Base-by-base conservation (phyloP, 2,888 invertebrate species). In the Cataglyphis livida region DNA sequence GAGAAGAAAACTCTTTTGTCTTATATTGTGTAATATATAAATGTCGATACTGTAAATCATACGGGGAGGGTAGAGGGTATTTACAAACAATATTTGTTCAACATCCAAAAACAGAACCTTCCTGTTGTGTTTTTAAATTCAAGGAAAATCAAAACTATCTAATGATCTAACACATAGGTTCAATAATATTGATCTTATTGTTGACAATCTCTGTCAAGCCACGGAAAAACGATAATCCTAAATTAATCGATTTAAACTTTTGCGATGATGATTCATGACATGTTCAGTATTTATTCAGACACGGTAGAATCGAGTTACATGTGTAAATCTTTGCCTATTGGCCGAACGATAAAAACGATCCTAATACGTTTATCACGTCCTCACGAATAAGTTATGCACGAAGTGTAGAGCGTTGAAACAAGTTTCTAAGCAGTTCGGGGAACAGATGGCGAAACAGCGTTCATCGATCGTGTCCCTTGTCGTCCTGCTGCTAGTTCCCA, bases 371-470 rank as follows among this genome's bases (percentile, higher is more conserved):
- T 86, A 70, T 65, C 70, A 82, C 48, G 76, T 81, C 65, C 66
- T 48, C 54, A 62, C 57, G 25, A 81, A 64, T 86, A 88, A 88
- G 74, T 88, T 88, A 86, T 86, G 84, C 88, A 81, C 62, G 68
- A 78, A 83, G 74, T 75, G 82, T 86, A 61, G 84, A 88, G 83
- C 83, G 82, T 54, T 59, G 88, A 84, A 86, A 79, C 83, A 81
- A 88, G 86, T 86, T 88, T 41, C 78, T 70, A 75, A 88, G 88
- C 84, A 83, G 86, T 88, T 83, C 82, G 65, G 76, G 70, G 84
- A 88, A 88, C 86, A 88, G 84, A 88, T 88, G 88, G 88, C 61
- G 84, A 88, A 88, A 88, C 86, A 81, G 78, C 83, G 83, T 61
- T 70, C 86, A 88, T 88, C 88, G 88, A 88, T 88, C 88, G 86